Evolutionary conservation across 1,140 invertebrate species (phyloP).

Genomic region (Meloidogyne floridensis): DNA sequence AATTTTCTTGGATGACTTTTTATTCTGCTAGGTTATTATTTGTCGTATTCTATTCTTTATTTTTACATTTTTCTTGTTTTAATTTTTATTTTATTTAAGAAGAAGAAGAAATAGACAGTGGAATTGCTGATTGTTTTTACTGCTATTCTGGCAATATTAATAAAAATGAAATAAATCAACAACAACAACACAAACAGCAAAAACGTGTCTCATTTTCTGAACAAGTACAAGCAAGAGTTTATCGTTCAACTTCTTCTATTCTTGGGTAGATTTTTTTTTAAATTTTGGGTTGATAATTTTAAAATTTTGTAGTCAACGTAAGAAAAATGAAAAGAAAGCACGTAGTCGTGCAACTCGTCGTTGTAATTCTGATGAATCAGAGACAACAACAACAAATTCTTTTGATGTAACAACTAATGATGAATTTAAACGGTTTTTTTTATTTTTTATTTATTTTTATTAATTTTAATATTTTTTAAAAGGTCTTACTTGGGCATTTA

Average conservation of each 20-base stretch:
- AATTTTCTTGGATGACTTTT: no score
- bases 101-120: neutral
- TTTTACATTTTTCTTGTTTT: no score
- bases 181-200: conserved; percentile 16
- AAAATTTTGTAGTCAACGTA: neutral
- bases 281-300: conserved; percentile 3
- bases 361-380: conserved; percentile 20
- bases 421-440: neutral
- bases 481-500: neutral
- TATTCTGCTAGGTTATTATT: no score
- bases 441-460: neutral
- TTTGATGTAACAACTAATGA: neutral
- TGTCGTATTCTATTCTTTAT: no score
- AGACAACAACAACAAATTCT: neutral
- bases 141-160: neutral
- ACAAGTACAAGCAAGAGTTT: conserved; percentile 40
- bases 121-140: conserved; percentile 6
- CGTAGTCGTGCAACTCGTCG: conserved; percentile 24
- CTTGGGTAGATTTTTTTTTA: neutral
- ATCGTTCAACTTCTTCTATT: conserved; percentile 23
- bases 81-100: neutral
- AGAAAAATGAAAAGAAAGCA: conserved; percentile 28
- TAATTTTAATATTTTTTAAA: neutral
- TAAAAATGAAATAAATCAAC: neutral
- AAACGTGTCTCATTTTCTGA: conserved; percentile 46